A percentile compares a stretch with the other conserved stretches of the same genome.
These are phyloP conservation scores for Clitarchus hookeri DNA, from an alignment of 2,888 invertebrate species.

Conservation along the genomic window DNA sequence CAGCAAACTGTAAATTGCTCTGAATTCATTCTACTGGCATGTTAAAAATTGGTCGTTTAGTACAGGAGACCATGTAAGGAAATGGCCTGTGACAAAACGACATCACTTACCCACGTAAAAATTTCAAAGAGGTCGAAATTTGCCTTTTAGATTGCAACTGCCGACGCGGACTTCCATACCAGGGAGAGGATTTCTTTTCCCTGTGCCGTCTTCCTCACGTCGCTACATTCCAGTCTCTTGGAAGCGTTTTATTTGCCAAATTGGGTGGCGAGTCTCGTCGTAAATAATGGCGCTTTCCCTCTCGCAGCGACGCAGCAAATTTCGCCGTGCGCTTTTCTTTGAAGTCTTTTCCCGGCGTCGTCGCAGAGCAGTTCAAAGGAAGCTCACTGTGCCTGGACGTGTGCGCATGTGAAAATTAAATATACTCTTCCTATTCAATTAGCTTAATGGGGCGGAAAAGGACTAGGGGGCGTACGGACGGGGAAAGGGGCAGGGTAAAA, in stretches of 20 bases:
- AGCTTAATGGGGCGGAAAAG: conserved; percentile 14
- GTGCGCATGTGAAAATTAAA: conserved; percentile 9
- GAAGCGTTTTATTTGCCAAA: conserved; percentile 2
- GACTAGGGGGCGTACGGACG: neutral
- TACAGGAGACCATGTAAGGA: neutral
- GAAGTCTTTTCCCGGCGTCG: neutral
- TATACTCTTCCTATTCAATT: conserved; percentile 14
- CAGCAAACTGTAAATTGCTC: too few relatives aligned
- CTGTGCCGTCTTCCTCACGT: neutral
- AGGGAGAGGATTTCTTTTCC: neutral
- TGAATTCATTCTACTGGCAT: too few relatives aligned
- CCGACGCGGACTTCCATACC: neutral
- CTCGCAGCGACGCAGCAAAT: conserved; percentile 8
- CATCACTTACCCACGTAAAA: neutral
- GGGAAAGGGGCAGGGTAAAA: neutral
- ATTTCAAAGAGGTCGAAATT: neutral
- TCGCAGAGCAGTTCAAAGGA: neutral
- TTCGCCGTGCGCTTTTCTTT: conserved; percentile 8
- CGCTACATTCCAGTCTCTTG: neutral
- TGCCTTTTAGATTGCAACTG: neutral
- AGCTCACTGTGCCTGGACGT: neutral
- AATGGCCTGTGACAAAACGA: neutral
- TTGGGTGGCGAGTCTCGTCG: neutral
- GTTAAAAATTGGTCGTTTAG: neutral
- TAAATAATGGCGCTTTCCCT: neutral